Conservation (phyloP, 2,113 vertebrate species). For the Ciconia maguari region DNA sequence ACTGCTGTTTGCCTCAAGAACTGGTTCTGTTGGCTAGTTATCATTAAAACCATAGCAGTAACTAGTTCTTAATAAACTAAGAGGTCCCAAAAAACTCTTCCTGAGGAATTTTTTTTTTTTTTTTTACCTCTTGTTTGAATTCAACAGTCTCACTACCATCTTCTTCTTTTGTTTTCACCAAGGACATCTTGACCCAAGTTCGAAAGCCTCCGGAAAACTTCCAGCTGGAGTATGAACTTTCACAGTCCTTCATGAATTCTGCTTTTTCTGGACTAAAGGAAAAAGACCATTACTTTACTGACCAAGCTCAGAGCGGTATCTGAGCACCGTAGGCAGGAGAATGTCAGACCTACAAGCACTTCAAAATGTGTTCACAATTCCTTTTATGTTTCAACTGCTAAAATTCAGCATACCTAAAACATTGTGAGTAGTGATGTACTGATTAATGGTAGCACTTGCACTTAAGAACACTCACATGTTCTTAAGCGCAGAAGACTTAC, state of each 20-base stretch:
- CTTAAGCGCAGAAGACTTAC: background rate
- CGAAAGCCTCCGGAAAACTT: conserved; percentile 97
- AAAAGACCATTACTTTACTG: background rate
- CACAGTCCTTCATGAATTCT: conserved; percentile 90
- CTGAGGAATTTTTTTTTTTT: background rate
- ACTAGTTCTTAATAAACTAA: background rate
- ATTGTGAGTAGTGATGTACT: background rate
- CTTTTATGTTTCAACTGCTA: background rate
- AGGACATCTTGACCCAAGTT: conserved; percentile 98
- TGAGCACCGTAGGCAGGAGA: background rate
- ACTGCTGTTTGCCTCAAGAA: background rate
- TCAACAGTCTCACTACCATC: conserved; percentile 83
- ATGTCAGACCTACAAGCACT: background rate
- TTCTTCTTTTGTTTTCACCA: conserved; percentile 90
- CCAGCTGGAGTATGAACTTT: conserved; percentile 94
- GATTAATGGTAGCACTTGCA: background rate
- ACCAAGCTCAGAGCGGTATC: background rate
- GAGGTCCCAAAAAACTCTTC: background rate
- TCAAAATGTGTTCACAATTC: background rate
- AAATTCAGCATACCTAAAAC: background rate
- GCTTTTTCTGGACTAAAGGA: conserved; percentile 79
- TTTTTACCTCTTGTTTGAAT: conserved; percentile 92
- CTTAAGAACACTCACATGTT: background rate
- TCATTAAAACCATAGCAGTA: background rate
- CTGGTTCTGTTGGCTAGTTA: background rate